Evolutionary conservation across 2,888 invertebrate species (phyloP).

Genomic region (Drosophila rubida): DNA sequence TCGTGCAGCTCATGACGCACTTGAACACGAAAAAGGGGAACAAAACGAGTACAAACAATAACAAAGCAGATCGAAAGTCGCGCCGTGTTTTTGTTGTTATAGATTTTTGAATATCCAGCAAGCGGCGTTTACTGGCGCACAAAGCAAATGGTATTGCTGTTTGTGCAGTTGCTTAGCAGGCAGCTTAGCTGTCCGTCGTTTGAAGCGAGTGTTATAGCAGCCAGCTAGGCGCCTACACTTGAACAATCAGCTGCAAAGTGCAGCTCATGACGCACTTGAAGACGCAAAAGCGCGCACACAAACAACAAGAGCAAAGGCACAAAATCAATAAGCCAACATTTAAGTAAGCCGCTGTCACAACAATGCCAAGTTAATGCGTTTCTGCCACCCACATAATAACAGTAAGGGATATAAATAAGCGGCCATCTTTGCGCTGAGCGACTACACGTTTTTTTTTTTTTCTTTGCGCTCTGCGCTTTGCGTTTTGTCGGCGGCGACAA

Average conservation of each 20-base stretch:
- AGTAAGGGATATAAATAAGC: conserved; percentile 73
- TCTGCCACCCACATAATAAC: conserved; percentile 35
- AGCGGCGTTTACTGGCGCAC: conserved; percentile 25
- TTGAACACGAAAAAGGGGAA: too few relatives aligned
- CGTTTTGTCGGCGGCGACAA: background rate
- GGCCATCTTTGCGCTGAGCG: conserved; percentile 34
- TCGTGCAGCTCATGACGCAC: too few relatives aligned
- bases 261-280: conserved; percentile 54
- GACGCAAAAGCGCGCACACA: conserved; percentile 10
- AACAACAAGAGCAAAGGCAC: background rate
- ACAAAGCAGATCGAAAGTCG: too few relatives aligned
- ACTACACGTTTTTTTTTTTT: too few relatives aligned
- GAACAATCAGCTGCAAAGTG: conserved; percentile 36
- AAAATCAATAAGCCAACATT: conserved; percentile 72
- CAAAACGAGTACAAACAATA: too few relatives aligned
- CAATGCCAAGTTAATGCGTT: conserved; percentile 59
- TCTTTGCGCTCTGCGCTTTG: conserved; percentile 18
- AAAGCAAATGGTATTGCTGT: conserved; percentile 11
- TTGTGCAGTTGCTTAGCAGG: conserved; percentile 29
- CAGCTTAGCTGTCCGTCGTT: conserved; percentile 19
- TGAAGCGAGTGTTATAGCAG: conserved; percentile 14
- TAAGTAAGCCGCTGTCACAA: conserved; percentile 63
- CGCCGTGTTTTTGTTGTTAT: too few relatives aligned
- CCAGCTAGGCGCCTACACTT: too few relatives aligned
- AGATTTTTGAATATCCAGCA: too few relatives aligned